Percentiles rank a stretch among this genome's conserved stretches.
Conservation (phyloP, 2,888 invertebrate genomes). For the Aelia acuminata region DNA sequence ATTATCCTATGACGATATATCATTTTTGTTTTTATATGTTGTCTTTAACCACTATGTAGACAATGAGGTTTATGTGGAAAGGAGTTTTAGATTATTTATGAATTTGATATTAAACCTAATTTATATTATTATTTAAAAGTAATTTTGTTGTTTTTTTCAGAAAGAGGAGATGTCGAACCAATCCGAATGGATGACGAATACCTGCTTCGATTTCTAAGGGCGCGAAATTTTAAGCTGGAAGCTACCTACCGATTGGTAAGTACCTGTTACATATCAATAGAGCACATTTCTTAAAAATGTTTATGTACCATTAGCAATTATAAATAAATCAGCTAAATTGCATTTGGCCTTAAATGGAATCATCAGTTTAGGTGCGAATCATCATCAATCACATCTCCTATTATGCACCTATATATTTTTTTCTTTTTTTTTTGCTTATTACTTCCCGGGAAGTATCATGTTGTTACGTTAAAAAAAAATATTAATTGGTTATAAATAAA, state of each 20-base stretch:
- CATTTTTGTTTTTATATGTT: too few relatives aligned
- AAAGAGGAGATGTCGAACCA: constrained; percentile 75
- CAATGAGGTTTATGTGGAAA: too few relatives aligned
- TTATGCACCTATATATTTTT: too few relatives aligned
- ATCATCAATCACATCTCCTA: too few relatives aligned
- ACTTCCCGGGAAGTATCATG: too few relatives aligned
- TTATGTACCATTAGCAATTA: background rate
- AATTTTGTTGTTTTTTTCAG: constrained; percentile 71
- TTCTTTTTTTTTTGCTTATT: too few relatives aligned
- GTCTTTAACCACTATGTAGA: too few relatives aligned
- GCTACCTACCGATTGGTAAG: constrained; percentile 83
- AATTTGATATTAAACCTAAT: background rate
- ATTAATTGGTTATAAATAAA: too few relatives aligned
- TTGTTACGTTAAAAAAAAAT: too few relatives aligned
- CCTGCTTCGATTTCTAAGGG: constrained; percentile 81
- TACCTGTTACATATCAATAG: constrained; percentile 60
- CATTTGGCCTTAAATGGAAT: background rate
- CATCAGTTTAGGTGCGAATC: background rate
- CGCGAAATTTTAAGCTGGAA: constrained; percentile 80
- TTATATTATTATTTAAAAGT: background rate
- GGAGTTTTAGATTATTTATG: too few relatives aligned
- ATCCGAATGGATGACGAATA: constrained; percentile 84
- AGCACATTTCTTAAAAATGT: background rate
- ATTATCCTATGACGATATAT: too few relatives aligned
- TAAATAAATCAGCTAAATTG: background rate